Conservation (phyloP, 2,113 vertebrate genomes). For the Sphaerodactylus townsendi region DNA sequence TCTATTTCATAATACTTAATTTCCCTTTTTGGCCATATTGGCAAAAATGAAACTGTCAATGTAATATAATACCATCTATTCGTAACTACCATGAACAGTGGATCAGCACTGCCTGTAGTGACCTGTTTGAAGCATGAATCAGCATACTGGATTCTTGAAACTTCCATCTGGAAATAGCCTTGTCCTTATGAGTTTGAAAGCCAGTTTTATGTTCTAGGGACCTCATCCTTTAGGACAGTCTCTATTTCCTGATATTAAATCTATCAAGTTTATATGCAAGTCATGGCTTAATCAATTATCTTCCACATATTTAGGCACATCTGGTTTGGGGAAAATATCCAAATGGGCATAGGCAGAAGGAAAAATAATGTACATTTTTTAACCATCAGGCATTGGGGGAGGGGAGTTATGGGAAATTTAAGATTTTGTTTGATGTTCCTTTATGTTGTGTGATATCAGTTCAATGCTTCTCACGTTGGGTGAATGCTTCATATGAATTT, state of each 20-base stretch:
- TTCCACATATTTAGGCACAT: neutral
- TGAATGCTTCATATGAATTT: neutral
- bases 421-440: neutral
- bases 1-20: neutral
- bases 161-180: neutral
- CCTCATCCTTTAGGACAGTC: neutral
- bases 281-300: neutral
- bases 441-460: neutral
- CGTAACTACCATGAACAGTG: neutral
- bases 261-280: neutral
- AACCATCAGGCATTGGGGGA: too few species aligned
- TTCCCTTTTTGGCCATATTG: slow-evolving; percentile 7
- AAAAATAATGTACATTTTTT: neutral
- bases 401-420: too few species aligned
- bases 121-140: neutral
- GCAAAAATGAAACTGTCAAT: slow-evolving; percentile 14
- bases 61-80: slow-evolving; percentile 18
- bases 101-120: neutral
- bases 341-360: neutral
- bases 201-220: neutral
- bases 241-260: neutral
- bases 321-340: neutral
- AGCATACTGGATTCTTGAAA: neutral
- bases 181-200: neutral
- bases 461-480: neutral